Evolutionary conservation across 2,113 vertebrate species (phyloP).

Genomic region (Theristicus caerulescens): DNA sequence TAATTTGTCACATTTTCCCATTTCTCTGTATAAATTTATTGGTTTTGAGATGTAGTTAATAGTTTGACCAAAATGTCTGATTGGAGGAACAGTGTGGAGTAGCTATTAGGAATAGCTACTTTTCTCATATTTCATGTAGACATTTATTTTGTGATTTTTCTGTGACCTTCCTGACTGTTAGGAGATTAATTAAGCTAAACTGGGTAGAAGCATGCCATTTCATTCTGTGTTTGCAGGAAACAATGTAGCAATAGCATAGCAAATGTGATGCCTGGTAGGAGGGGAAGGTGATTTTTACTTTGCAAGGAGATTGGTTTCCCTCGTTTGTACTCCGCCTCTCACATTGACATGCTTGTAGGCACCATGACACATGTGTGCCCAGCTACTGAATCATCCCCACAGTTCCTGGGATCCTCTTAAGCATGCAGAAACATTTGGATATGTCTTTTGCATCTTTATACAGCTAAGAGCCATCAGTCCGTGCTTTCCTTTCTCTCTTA

Average conservation of each 20-base stretch:
- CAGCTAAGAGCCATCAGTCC: not conserved
- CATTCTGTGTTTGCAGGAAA: not conserved
- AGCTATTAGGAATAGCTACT: not conserved
- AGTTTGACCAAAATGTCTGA: not conserved
- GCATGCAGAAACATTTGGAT: not conserved
- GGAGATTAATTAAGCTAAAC: not conserved
- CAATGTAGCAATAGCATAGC: not conserved
- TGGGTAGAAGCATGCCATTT: not conserved
- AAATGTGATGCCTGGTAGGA: not conserved
- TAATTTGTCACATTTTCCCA: not conserved
- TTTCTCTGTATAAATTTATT: not conserved
- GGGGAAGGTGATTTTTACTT: not conserved
- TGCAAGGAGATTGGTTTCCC: not conserved
- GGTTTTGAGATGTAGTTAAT: not conserved
- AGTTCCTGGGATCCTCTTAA: not conserved
- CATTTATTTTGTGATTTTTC: not conserved
- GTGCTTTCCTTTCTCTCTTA: not conserved
- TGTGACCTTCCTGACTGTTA: not conserved
- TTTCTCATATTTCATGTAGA: not conserved
- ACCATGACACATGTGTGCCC: not conserved
- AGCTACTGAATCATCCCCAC: not conserved
- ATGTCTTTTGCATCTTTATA: not conserved
- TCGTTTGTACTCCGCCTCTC: not conserved
- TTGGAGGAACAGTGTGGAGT: not conserved
- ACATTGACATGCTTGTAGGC: fast-evolving